A percentile compares a stretch with the other conserved stretches of the same genome.
Evolutionary conservation across 2,888 invertebrate genomes (phyloP).

Genomic region (Caenorhabditis sp.): DNA sequence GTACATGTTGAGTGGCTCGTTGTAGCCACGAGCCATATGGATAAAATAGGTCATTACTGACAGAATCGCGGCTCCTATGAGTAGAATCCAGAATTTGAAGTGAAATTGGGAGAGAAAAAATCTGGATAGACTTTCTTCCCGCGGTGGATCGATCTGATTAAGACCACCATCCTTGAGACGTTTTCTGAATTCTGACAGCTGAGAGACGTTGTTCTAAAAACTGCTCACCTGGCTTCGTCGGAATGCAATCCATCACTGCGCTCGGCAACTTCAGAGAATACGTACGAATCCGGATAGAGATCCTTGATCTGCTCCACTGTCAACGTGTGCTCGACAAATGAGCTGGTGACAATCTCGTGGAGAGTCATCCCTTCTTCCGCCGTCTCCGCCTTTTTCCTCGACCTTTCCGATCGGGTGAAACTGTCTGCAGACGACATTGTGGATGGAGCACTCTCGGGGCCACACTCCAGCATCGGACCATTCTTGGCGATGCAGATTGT

Average conservation of each 20-base stretch:
- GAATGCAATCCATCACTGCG: constrained; percentile 78
- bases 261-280: constrained; percentile 75
- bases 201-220: constrained; percentile 30
- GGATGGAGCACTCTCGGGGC: constrained; percentile 29
- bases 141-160: constrained; percentile 75
- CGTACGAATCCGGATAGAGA: constrained; percentile 80
- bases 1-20: constrained; percentile 80
- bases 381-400: constrained; percentile 26
- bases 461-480: constrained; percentile 18
- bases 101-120: constrained; percentile 80
- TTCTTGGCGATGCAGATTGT: constrained; percentile 31
- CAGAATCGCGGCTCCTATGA: constrained; percentile 77
- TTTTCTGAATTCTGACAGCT: too few species aligned
- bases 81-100: constrained; percentile 81
- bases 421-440: constrained; percentile 46
- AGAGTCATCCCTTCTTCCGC: constrained; percentile 59
- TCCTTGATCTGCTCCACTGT: constrained; percentile 75
- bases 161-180: constrained; percentile 79
- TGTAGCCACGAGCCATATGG: constrained; percentile 79
- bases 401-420: constrained; percentile 21
- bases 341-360: constrained; percentile 39
- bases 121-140: constrained; percentile 69
- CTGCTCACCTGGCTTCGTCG: constrained; percentile 76
- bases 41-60: constrained; percentile 80
- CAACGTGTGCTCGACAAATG: constrained; percentile 80